Evolutionary conservation across 2,888 invertebrate genomes (phyloP), one percentile per base, ranked within the genome.

Genomic region (Gibbula magus): DNA sequence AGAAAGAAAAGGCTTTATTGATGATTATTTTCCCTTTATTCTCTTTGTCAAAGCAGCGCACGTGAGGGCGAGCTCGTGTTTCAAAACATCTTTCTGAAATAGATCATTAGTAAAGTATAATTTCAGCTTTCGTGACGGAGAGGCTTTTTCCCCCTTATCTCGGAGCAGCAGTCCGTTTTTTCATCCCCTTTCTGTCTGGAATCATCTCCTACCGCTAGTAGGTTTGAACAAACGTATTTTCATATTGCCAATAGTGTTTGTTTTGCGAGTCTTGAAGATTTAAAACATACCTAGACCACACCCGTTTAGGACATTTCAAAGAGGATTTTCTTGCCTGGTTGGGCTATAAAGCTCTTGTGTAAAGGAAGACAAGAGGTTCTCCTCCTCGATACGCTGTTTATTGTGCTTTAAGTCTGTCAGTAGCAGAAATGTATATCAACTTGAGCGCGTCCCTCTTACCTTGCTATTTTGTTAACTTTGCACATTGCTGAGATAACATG

Each of bases 201-300:
- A 70, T n/a, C 35, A 35, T 32, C 70, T 35, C 25, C 70, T 20
- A 35, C 70, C 32, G 18, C 70, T 32, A 32, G 32, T n/a, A 32
- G 70, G 35, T 70, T n/a, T 70, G 39, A 70, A 39, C 8, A 45
- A 45, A 70, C 39, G 70, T 70, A 70, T 70, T 70, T 70, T 70
- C 70, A 70, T 70, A 70, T 70, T 70, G 70, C 35, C 70, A 70
- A 29, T 35, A 32, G 35, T 70, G 70, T 70, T 70, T 70, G 70
- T 70, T 70, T 70, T 70, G 70, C 70, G 3, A 70, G 70, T 70
- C 35, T 70, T 39, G 32, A 18, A 70, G 70, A 35, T 32, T 70
- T 70, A n/a, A 70, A 70, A 70, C 29, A 70, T 35, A 61, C 70
- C 70, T 35, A 70, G 70, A 70, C 70, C 70, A 70, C 70, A 70